Conservation (phyloP, 2,888 invertebrate genomes). For the Ecliptopera silaceata region DNA sequence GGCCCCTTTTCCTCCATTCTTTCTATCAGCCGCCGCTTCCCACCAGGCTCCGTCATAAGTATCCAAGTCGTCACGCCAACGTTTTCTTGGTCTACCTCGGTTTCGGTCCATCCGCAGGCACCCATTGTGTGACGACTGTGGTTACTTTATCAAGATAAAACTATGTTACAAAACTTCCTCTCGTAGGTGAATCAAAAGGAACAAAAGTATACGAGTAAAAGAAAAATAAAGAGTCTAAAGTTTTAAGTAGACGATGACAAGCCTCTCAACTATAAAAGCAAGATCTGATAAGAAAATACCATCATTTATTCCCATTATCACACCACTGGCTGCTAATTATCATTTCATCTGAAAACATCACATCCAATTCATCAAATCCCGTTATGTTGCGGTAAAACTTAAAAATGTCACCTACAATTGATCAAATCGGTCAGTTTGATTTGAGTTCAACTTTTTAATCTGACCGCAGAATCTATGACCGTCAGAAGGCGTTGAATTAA, state of each 20-base stretch:
- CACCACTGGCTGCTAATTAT: constrained; percentile 13
- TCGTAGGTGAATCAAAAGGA: too few relatives aligned
- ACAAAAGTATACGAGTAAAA: too few relatives aligned
- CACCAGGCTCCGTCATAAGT: too few relatives aligned
- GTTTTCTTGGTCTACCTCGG: too few relatives aligned
- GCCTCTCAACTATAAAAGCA: neutral
- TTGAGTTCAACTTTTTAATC: constrained; percentile 29
- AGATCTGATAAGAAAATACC: constrained; percentile 9
- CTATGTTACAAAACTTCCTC: too few relatives aligned
- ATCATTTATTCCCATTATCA: constrained; percentile 15
- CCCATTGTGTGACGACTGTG: too few relatives aligned
- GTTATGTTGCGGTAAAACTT: constrained; percentile 20
- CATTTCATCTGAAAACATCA: constrained; percentile 22
- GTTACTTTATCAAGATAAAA: too few relatives aligned
- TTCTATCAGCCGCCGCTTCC: too few relatives aligned
- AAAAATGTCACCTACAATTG: constrained; percentile 30
- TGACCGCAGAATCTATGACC: constrained; percentile 35
- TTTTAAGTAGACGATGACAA: neutral
- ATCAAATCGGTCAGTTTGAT: constrained; percentile 30
- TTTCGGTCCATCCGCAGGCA: too few relatives aligned
- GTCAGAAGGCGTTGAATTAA: constrained; percentile 29
- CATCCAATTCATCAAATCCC: constrained; percentile 22
- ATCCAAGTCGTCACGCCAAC: too few relatives aligned
- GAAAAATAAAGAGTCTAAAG: too few relatives aligned
- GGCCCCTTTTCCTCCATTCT: too few relatives aligned